Evolutionary conservation across 64 coral and sea anemone species (phyloP), one percentile per base, ranked within the genome.

Genomic region (Pocillopora damicornis): DNA sequence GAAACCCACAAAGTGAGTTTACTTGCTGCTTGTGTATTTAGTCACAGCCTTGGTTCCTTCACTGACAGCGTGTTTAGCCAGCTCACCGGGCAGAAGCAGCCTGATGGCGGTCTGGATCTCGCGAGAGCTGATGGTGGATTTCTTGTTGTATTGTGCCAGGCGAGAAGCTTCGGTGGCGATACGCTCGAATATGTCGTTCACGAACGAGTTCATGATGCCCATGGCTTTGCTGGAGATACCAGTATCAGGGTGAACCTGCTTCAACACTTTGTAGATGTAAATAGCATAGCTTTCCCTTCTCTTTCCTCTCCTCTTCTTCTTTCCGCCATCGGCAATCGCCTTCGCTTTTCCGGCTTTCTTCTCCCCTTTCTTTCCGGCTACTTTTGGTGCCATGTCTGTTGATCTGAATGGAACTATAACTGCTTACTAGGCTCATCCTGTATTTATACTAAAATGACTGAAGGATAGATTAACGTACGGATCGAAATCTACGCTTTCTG

Each of bases 111-210:
- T 85, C 81, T 85, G 81, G 65, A 85, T 85, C 66, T 85, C 81
- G 42, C 81, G 81, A 13, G 81, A 85, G 65, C 81, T 88, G 74
- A 88, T 88, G 13, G 75, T 88, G 14, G 81, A 85, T 45, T 85
- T 85, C 81, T 90, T 90, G 88, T 90, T 90, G 88, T 90, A 90
- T 79, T 90, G 88, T 0, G 88, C 88, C 16, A 90, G 69, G 67
- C 88, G 88, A 35, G 67, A 75, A 60, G 88, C 68, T 76, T 90
- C 88, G 22, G 65, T 75, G 35, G 91, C 86, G 58, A 92, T 92
- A 58, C 91, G 91, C 78, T 92, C 91, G 86, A 92, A 92, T 68
- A 92, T 92, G 78, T 92, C 91, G 78, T 92, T 88, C 13, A 92
- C 91, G 36, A 92, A 92, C 15, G 77, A 83, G 59, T 92, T 92